phyloP scores from a whole-genome alignment of 2,113 vertebrate genomes.

The Uria aalge region DNA sequence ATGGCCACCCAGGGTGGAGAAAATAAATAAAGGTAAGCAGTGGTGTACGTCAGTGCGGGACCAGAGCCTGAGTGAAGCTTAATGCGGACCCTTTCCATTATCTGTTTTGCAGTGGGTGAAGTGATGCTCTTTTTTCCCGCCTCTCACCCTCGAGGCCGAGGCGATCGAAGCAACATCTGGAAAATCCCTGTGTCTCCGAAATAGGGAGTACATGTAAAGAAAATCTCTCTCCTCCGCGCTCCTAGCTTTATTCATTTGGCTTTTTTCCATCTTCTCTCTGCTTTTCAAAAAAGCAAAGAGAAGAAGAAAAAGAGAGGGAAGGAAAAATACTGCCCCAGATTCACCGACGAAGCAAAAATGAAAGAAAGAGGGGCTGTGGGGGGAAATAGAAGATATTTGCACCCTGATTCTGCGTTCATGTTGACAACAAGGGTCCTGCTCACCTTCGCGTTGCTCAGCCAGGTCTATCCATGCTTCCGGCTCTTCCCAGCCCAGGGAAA shows the following conservation, averaged over 20 bases:
- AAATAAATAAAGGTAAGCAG: not conserved
- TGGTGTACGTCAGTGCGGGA: not conserved
- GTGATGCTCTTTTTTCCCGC: not conserved
- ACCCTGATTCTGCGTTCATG: not conserved
- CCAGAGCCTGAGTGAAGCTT: not conserved
- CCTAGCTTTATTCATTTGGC: not conserved
- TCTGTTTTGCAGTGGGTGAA: not conserved
- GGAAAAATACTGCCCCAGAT: not conserved
- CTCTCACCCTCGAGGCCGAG: not conserved
- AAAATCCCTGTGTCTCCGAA: not conserved
- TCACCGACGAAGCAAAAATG: not conserved
- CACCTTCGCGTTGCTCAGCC: not conserved
- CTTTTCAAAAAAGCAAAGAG: not conserved
- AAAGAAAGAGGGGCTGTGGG: not conserved
- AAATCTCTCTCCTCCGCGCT: not conserved
- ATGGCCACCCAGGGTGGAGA: not conserved
- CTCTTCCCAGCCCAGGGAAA: not conserved
- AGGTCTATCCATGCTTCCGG: not conserved
- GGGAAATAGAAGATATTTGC: not conserved
- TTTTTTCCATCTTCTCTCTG: not conserved
- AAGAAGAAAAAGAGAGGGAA: not conserved
- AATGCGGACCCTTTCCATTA: not conserved
- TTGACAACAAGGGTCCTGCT: fast-evolving
- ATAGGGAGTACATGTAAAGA: not conserved
- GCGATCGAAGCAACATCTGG: not conserved